Evolutionary conservation across 2,797 vertebrate species (phyloP).

Genomic region (Heliangelus exortis): DNA sequence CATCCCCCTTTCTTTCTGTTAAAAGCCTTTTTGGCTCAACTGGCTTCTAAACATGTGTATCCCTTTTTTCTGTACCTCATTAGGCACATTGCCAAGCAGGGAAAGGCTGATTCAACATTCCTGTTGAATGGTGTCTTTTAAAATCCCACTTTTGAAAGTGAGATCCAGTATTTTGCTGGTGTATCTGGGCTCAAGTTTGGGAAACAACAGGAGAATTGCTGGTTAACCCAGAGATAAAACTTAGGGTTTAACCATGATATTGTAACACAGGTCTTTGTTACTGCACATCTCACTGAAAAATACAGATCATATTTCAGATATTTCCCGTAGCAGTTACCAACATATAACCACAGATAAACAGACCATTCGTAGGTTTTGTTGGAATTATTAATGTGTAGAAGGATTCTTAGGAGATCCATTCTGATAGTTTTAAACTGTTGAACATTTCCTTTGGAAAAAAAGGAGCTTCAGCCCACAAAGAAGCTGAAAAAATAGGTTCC

Average conservation of each 20-base stretch:
- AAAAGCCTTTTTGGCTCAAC: slow-evolving; percentile 29
- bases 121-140: slow-evolving; percentile 9
- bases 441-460: not conserved
- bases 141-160: slow-evolving; percentile 35
- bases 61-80: slow-evolving; percentile 42
- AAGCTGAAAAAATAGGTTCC: not conserved
- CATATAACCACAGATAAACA: not conserved
- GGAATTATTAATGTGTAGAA: not conserved
- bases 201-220: not conserved
- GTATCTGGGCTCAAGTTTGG: not conserved
- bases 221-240: not conserved
- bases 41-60: slow-evolving; percentile 53
- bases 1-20: slow-evolving; percentile 46
- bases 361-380: not conserved
- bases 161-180: not conserved
- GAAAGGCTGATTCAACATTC: slow-evolving; percentile 53
- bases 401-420: not conserved
- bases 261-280: not conserved
- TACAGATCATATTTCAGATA: not conserved
- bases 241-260: not conserved
- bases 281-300: not conserved
- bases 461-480: not conserved
- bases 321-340: not conserved
- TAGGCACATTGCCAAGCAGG: slow-evolving; percentile 49
- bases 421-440: not conserved